phyloP scores from a whole-genome alignment of 2,888 invertebrate genomes.

The Apotomis betuletana region DNA sequence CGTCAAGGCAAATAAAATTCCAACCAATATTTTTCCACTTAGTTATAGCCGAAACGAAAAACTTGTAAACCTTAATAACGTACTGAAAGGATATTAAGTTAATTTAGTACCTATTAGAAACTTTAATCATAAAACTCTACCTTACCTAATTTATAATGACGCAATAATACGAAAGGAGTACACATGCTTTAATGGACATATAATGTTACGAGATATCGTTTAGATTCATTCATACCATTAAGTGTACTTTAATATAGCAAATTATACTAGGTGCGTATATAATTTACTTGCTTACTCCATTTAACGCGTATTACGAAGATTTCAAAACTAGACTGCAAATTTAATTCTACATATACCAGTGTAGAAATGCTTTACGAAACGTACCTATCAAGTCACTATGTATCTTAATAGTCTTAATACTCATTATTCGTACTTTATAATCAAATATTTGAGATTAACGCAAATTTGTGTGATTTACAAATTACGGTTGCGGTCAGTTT shows the following conservation, averaged over 20 bases:
- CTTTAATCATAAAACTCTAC: background rate
- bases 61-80: background rate
- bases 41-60: no score
- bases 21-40: no score
- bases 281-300: background rate
- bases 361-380: constrained; percentile 41
- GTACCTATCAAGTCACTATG: background rate
- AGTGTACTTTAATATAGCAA: background rate
- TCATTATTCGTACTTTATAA: background rate
- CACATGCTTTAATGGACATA: background rate
- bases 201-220: background rate
- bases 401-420: background rate
- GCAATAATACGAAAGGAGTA: background rate
- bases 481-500: constrained; percentile 15
- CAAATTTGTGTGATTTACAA: constrained; percentile 15
- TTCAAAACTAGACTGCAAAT: constrained; percentile 46
- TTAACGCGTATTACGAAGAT: constrained; percentile 12
- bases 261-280: background rate
- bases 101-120: background rate
- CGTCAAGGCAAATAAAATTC: no score
- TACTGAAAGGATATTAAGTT: background rate
- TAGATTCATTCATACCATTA: background rate
- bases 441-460: constrained; percentile 17
- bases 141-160: background rate
- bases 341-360: constrained; percentile 31